Evolutionary conservation across 1,140 invertebrate genomes (phyloP).

Genomic region (Zaprionus nigranus): DNA sequence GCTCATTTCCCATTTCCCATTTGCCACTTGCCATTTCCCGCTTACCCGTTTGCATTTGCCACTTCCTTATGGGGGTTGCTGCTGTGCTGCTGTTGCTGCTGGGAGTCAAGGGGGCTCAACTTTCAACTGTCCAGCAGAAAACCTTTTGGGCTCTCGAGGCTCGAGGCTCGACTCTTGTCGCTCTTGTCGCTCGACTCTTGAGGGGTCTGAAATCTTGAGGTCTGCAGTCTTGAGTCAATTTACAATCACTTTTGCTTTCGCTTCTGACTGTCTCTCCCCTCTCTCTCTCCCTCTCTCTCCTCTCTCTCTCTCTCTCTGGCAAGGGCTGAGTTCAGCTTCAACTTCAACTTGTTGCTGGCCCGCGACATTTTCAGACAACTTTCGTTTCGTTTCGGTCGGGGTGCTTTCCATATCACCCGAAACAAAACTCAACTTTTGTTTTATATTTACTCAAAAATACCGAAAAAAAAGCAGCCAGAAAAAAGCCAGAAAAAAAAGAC

Average conservation of each 20-base stretch:
- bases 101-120: conserved; percentile 52
- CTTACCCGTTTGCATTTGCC: conserved; percentile 25
- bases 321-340: conserved; percentile 58
- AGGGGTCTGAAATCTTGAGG: conserved; percentile 1
- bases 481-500: conserved; percentile 5
- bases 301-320: conserved; percentile 29
- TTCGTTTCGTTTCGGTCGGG: conserved; percentile 69
- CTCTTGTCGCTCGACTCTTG: conserved; percentile 1
- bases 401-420: conserved; percentile 62
- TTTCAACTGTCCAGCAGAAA: conserved; percentile 58
- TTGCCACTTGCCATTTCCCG: conserved; percentile 46
- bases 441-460: conserved; percentile 35
- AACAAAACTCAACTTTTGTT: conserved; percentile 37
- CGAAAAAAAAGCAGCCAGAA: conserved; percentile 9
- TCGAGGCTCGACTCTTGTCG: not conserved
- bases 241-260: conserved; percentile 83
- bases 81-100: too few species aligned
- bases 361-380: conserved; percentile 80
- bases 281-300: conserved; percentile 22
- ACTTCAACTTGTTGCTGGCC: conserved; percentile 44
- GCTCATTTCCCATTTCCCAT: conserved; percentile 11
- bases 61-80: conserved; percentile 27
- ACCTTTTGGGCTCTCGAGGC: conserved; percentile 55
- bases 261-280: conserved; percentile 35
- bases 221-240: conserved; percentile 39